Base-by-base conservation (phyloP, 2,888 invertebrate genomes). In the Cataglyphis cursor region DNA sequence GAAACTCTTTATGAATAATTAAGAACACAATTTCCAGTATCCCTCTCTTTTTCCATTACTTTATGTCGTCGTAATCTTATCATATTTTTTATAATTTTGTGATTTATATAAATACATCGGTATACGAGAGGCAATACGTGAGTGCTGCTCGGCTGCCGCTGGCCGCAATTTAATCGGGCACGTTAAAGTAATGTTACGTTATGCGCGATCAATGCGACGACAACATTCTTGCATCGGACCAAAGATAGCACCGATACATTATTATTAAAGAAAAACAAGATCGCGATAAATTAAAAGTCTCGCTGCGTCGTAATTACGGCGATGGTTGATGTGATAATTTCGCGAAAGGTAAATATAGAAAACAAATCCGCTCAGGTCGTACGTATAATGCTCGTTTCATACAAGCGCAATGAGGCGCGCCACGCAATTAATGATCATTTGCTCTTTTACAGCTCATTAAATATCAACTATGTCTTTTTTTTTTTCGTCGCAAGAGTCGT, bases 371-470 rank as follows among this genome's bases (percentile, higher is more conserved):
- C 54, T 10, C 48, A 48, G 44, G 75, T 72, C 75, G 62, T 75
- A 75, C 75, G 51, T 75, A 48, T 85, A 80, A 83, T 73, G 87
- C 75, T 24, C 64, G 82, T 86, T 81, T 81, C 83, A 74, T 68
- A 81, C 73, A 81, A 73, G 82, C 68, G 82, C 74, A 61, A 83
- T 81, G 86, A 86, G 85, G 75, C 68, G 81, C 82, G 83, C 38
- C 85, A 57, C 68, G 82, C 85, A 87, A 89, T 89, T 89, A 89
- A 89, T 78, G 84, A 70, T 85, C 86, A 83, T 88, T 88, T 82
- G 70, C 86, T 86, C 85, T 76, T 88, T 88, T 86, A 88, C 86
- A 82, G 83, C n/a, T 84, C 85, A 88, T 89, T 89, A 89, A 88
- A 84, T 89, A 82, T 84, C 89, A 85, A 86, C 87, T 88, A 74